Evolutionary conservation across 2,113 vertebrate genomes (phyloP).

Genomic region (Otolemur garnettii): DNA sequence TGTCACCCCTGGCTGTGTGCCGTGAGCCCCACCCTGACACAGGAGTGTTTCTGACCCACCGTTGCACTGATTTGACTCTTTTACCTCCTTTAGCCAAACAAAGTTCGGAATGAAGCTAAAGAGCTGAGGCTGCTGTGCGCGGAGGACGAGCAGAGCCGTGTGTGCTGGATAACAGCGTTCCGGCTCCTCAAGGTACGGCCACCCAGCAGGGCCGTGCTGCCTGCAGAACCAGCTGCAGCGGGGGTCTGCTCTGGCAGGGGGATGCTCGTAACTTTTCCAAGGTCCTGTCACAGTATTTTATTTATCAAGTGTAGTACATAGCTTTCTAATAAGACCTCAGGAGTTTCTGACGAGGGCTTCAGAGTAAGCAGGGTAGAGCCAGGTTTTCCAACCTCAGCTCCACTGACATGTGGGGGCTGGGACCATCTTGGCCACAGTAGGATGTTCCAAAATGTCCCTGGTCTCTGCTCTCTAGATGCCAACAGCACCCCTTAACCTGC

Average conservation of each 20-base stretch:
- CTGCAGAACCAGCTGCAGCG: accelerated
- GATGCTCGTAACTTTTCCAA: accelerated
- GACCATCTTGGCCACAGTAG: too few species aligned
- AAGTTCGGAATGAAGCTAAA: slow-evolving; percentile 92
- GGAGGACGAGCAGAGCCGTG: slow-evolving; percentile 95
- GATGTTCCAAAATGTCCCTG: too few species aligned
- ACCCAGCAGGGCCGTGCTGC: too few species aligned
- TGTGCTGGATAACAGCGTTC: slow-evolving; percentile 97
- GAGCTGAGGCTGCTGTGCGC: slow-evolving; percentile 96
- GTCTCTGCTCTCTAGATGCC: not conserved
- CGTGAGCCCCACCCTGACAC: accelerated
- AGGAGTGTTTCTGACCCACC: accelerated
- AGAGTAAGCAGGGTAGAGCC: accelerated
- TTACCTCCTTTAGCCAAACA: slow-evolving; percentile 92
- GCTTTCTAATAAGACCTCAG: not conserved
- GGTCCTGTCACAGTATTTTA: accelerated
- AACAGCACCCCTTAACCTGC: accelerated
- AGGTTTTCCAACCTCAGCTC: accelerated
- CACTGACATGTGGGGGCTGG: too few species aligned
- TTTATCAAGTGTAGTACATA: not conserved
- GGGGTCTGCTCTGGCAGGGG: too few species aligned
- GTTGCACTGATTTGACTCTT: not conserved
- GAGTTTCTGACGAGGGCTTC: too few species aligned
- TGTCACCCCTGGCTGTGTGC: accelerated
- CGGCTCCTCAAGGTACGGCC: slow-evolving; percentile 96